A percentile compares a stretch with the other conserved stretches of the same genome.
Evolutionary conservation across 2,797 vertebrate genomes (phyloP).

Genomic region (Selene dorsalis): DNA sequence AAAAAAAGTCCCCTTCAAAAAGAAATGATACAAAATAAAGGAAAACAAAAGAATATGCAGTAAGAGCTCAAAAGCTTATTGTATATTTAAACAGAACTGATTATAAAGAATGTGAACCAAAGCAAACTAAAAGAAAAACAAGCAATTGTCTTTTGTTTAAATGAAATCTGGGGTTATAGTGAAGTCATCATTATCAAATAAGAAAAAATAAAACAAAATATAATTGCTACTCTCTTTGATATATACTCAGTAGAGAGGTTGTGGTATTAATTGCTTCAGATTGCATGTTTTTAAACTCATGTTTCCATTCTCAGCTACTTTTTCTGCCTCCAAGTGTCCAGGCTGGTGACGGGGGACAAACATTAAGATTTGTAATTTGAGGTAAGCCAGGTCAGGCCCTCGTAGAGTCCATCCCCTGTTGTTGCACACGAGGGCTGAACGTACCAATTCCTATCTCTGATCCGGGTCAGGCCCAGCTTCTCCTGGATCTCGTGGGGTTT

Average conservation of each 20-base stretch:
- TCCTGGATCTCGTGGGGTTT: slow-evolving; percentile 99
- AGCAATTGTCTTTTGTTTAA: slow-evolving; percentile 66
- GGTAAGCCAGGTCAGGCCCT: slow-evolving; percentile 99
- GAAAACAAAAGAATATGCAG: slow-evolving; percentile 57
- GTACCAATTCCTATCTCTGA: slow-evolving; percentile 99
- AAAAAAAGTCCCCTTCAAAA: background rate
- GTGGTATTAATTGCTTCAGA: slow-evolving; percentile 81
- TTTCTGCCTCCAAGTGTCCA: slow-evolving; percentile 79
- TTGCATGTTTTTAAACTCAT: slow-evolving; percentile 61
- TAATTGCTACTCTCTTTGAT: slow-evolving; percentile 79
- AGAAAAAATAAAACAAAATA: slow-evolving; percentile 67
- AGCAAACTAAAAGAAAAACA: slow-evolving; percentile 66
- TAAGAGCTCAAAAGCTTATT: slow-evolving; percentile 64
- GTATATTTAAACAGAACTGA: slow-evolving; percentile 73
- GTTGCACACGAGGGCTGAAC: slow-evolving; percentile 98
- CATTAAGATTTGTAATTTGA: slow-evolving; percentile 99
- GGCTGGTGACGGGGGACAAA: slow-evolving; percentile 60
- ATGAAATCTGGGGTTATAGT: slow-evolving; percentile 77
- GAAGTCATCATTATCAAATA: slow-evolving; percentile 70
- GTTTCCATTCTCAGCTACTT: slow-evolving; percentile 71
- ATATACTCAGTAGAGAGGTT: slow-evolving; percentile 84
- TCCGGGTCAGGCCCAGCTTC: slow-evolving; percentile 98
- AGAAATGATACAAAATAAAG: slow-evolving; percentile 59
- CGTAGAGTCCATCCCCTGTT: slow-evolving; percentile 96
- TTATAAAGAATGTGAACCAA: slow-evolving; percentile 78